phyloP scores from a whole-genome alignment of 2,888 invertebrate species.

The Callyntrura sp. region DNA sequence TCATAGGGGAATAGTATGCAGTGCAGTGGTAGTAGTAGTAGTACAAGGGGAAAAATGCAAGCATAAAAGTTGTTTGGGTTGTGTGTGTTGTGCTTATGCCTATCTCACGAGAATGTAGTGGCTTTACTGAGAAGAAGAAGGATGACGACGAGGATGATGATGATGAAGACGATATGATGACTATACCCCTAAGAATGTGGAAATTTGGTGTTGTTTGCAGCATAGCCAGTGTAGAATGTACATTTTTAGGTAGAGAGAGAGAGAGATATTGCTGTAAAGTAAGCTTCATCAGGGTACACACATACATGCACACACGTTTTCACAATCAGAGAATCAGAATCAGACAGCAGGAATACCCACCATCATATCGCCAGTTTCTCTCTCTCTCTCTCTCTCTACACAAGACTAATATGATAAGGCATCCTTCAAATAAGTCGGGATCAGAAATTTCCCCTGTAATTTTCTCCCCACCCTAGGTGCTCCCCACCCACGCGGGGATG shows the following conservation, averaged over 20 bases:
- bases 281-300: background rate
- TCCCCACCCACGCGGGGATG: no score
- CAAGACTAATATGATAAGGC: no score
- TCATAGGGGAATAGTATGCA: constrained; percentile 16
- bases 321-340: background rate
- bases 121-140: constrained; percentile 31
- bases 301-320: background rate
- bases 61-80: no score
- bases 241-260: constrained; percentile 41
- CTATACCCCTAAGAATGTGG: constrained; percentile 62
- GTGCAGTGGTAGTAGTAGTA: background rate
- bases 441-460: no score
- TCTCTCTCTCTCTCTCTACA: background rate
- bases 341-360: background rate
- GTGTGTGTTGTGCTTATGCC: background rate
- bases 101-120: no score
- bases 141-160: constrained; percentile 16
- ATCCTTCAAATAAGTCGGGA: no score
- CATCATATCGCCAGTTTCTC: background rate
- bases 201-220: constrained; percentile 17
- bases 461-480: no score
- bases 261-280: no score
- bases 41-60: no score
- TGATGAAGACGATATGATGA: constrained; percentile 61
- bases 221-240: constrained; percentile 18